Evolutionary conservation across 2,888 invertebrate species (phyloP), one percentile per base, ranked within the genome.

Genomic region (Tuta absoluta): DNA sequence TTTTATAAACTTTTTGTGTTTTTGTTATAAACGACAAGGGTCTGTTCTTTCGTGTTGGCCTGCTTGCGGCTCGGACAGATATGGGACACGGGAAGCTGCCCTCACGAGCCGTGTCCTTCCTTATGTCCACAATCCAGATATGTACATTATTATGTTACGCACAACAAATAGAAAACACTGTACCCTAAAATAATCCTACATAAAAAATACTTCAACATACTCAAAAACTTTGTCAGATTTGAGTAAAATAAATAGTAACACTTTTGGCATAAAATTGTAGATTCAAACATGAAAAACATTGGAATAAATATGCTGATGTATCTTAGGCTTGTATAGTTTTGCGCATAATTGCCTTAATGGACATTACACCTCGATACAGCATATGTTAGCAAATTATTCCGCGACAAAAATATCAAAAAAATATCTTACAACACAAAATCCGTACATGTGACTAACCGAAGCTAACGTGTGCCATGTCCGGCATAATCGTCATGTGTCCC

Each of bases 31-130:
- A 71, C 66, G 66, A 69, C 73, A 80, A 75, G 81, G 84, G 82
- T 82, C 82, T 81, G 80, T 76, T 75, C 33, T 33, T 81, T 76
- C 81, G 84, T 85, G 83, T 86, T 86, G 86, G 87, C 86, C 86
- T 85, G 85, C 80, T 82, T 78, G 75, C 77, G 77, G 78, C 80
- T 76, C 72, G 78, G 82, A 78, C 85, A 83, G 86, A 84, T 84
- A 82, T 86, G 88, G 84, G 80, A 82, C 79, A 71, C 62, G 66
- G 19, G 33, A 2, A 53, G n/a, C 24, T 24, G 21, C 21, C 12
- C 11, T 14, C 11, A 12, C 11, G 12, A 53, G 12, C 23, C 23
- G 5, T 23, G 51, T 14, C 23, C 51, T 23, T 14, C 23, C 51
- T 23, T 14, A 53, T 23, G 23, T 21, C 23, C 23, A 23, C 4